Evolutionary conservation across 1,140 invertebrate species (phyloP).

Genomic region (Anastatus disparis): DNA sequence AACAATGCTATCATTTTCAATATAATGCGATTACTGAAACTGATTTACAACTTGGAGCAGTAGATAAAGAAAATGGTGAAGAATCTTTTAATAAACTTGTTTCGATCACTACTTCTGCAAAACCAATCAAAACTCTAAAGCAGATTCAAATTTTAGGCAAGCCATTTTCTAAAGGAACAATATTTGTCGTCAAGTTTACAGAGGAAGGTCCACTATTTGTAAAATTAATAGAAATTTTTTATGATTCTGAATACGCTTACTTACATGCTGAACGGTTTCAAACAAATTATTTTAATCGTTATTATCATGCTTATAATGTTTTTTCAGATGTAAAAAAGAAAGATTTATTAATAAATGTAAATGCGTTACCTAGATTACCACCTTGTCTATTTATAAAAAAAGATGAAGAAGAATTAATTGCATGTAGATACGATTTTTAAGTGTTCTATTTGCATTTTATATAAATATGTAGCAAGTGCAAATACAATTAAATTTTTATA

Average conservation of each 20-base stretch:
- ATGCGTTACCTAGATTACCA: background rate
- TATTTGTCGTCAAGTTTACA: constrained; percentile 17
- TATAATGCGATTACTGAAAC: too few species aligned
- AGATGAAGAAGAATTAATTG: constrained; percentile 7
- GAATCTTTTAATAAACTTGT: too few species aligned
- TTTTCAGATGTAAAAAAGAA: background rate
- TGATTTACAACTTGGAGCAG: too few species aligned
- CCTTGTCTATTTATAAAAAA: constrained; percentile 8
- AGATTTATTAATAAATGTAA: constrained; percentile 13
- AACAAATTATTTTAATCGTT: constrained; percentile 28
- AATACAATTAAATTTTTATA: too few species aligned
- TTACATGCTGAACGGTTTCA: constrained; percentile 11
- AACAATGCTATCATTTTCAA: too few species aligned
- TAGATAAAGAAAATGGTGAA: too few species aligned
- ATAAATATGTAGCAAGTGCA: background rate
- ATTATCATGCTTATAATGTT: constrained; percentile 27
- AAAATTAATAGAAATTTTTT: constrained; percentile 18
- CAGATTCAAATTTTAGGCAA: constrained; percentile 28
- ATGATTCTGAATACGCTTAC: constrained; percentile 27
- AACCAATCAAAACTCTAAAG: constrained; percentile 18
- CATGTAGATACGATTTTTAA: constrained; percentile 3
- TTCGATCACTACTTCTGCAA: too few species aligned
- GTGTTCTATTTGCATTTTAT: background rate
- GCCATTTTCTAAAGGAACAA: constrained; percentile 25
- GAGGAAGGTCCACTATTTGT: constrained; percentile 15